Evolutionary conservation across 2,797 vertebrate species (phyloP).

Genomic region (Megalops cyprinoides): DNA sequence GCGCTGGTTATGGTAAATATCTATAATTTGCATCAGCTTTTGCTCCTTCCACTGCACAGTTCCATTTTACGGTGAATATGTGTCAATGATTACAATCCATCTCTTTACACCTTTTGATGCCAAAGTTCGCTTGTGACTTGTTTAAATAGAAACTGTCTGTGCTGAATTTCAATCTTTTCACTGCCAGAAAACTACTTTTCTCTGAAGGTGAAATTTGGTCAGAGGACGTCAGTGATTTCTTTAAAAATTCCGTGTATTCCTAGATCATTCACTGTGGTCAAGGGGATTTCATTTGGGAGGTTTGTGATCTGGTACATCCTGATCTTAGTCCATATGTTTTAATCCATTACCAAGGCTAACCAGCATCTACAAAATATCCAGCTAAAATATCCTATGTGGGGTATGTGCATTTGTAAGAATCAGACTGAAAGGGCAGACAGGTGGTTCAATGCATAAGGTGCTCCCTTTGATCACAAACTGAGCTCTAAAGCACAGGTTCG

Average conservation of each 20-base stretch:
- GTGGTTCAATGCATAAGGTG: too few species aligned
- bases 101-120: not conserved
- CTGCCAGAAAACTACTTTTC: not conserved
- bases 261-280: not conserved
- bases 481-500: too few species aligned
- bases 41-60: not conserved
- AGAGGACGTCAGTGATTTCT: not conserved
- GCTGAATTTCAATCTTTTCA: conserved; percentile 17
- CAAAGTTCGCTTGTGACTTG: not conserved
- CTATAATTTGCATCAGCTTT: not conserved
- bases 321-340: not conserved
- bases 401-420: too few species aligned
- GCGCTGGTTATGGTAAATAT: too few species aligned
- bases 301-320: not conserved
- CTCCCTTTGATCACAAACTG: too few species aligned
- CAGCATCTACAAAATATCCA: not conserved
- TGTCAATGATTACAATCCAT: conserved; percentile 13
- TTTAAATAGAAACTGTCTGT: not conserved
- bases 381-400: not conserved
- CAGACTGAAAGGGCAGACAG: too few species aligned
- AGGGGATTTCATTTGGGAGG: not conserved
- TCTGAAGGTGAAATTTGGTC: not conserved
- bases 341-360: not conserved
- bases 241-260: not conserved
- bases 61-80: not conserved